Percentiles rank a stretch among this genome's conserved stretches.
Conservation (phyloP, 2,113 vertebrate species). For the Geococcyx californianus region DNA sequence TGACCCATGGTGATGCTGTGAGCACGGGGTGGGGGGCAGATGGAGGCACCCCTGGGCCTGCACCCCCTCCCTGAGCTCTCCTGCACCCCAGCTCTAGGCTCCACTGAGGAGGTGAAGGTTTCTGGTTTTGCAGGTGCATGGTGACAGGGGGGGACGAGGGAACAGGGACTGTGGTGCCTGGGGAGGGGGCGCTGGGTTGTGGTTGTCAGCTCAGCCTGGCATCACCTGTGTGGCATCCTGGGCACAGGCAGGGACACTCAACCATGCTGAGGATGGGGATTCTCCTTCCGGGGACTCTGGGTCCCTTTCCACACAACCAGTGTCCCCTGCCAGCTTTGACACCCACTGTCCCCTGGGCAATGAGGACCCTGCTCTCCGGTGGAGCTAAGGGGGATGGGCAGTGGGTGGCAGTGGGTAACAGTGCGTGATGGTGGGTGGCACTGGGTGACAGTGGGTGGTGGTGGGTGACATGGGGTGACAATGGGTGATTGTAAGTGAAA, state of each 20-base stretch:
- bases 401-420: too few species aligned
- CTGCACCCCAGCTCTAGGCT: rapidly evolving
- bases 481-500: too few species aligned
- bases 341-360: rapidly evolving
- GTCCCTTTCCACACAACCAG: background rate
- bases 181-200: background rate
- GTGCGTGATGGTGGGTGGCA: too few species aligned
- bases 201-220: background rate
- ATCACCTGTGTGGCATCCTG: too few species aligned
- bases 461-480: too few species aligned
- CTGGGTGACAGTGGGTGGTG: too few species aligned
- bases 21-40: background rate
- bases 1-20: rapidly evolving
- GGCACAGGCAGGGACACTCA: background rate
- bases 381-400: background rate
- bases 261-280: background rate
- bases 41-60: rapidly evolving
- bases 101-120: background rate
- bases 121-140: background rate
- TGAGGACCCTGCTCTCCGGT: rapidly evolving
- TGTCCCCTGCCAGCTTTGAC: background rate
- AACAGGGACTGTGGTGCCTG: background rate
- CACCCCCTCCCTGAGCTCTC: background rate
- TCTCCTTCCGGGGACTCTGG: rapidly evolving
- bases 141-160: background rate